Base-by-base conservation (phyloP, 1,140 invertebrate species). In the Anthonomus grandis region DNA sequence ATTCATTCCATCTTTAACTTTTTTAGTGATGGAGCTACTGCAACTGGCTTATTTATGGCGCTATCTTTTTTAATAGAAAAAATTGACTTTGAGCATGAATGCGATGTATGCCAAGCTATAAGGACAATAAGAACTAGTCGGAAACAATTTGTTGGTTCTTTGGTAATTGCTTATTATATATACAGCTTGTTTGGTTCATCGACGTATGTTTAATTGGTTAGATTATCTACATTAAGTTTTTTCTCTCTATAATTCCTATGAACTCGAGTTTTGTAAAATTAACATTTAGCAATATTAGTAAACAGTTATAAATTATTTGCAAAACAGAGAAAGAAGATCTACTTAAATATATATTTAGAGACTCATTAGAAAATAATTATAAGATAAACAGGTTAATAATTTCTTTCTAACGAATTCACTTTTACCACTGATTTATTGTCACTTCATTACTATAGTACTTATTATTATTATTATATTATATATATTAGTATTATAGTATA, bases 21-120 rank as follows among this genome's bases (percentile, higher is more conserved):
- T 52, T 42, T 13, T 2, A 75, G 72, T 53, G 64, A 74, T 65
- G 74, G 72, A 2, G 67, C 65, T 6, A 69, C 42, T 21, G 71
- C 70, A 1, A 67, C 66, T 62, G 73, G 73, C 22, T 39, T 74
- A 3, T 74, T 67, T 41, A 39, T 70, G 6, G 70, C 70, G 13
- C 22, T 72, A 38, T 63, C 60, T 10, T 73, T 74, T 53, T 19
- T 74, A 17, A 64, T 74, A 15, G 74, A 75, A 39, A 71, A 72
- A 61, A 71, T 75, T 24, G 69, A 74, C 59, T 37, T 70, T 18
- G 74, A 75, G 52, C 72, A 74, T 47, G 57, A 68, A 45, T 71
- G 66, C 54, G 73, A 75, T 56, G 71, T 73, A 15, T 73, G 68
- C 44, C 61, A 70, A 34, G 69, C 70, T 34, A 69, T 75, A 2